Evolutionary conservation across 53 echinoderm and acorn worm genomes (phyloP).

Genomic region (Paracentrotus lividus): DNA sequence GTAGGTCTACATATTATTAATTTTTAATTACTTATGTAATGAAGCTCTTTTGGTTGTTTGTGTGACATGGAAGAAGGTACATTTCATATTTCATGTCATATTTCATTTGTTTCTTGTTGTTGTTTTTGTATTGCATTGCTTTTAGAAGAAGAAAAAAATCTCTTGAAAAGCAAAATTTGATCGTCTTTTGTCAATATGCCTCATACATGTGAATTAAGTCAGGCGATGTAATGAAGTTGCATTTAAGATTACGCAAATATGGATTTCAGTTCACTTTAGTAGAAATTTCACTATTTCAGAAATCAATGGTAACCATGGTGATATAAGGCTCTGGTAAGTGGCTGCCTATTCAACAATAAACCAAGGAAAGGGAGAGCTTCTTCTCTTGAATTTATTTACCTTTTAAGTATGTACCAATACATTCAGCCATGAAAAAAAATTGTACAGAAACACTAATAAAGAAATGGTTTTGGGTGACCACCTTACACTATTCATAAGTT

Average conservation of each 20-base stretch:
- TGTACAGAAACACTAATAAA: too few relatives aligned
- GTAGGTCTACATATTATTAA: too few relatives aligned
- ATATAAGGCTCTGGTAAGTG: constrained; percentile 14
- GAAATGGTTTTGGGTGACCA: too few relatives aligned
- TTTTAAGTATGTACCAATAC: too few relatives aligned
- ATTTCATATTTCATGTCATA: too few relatives aligned
- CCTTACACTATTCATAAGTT: too few relatives aligned
- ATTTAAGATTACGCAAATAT: not conserved
- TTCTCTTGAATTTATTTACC: not conserved
- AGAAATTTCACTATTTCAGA: not conserved
- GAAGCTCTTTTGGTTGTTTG: not conserved
- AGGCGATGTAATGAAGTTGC: not conserved
- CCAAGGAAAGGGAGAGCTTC: not conserved
- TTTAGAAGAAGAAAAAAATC: too few relatives aligned
- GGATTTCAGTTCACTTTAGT: not conserved
- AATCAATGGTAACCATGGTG: constrained; percentile 15
- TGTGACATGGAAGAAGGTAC: not conserved
- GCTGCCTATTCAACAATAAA: not conserved
- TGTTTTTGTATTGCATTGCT: not conserved
- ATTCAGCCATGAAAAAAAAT: too few relatives aligned
- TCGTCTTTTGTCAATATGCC: not conserved
- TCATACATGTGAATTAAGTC: not conserved
- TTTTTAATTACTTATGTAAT: too few relatives aligned
- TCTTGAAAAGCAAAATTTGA: not conserved
- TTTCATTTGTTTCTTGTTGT: not conserved